phyloP scores from a whole-genome alignment of 2,888 invertebrate species.

The Megaustenia siamemsis region DNA sequence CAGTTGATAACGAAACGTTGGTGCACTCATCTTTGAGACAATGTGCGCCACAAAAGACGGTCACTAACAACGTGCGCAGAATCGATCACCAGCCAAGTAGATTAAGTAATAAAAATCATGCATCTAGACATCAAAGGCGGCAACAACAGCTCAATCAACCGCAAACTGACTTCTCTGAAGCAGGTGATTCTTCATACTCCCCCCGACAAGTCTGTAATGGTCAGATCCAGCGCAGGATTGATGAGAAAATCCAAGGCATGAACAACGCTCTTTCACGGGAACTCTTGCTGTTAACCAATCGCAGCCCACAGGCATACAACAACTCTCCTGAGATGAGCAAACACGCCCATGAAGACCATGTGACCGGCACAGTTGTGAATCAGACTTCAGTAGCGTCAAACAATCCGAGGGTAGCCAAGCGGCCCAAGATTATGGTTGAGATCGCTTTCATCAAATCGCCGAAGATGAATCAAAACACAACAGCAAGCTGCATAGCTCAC shows the following conservation, averaged over 20 bases:
- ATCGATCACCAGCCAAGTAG: not conserved
- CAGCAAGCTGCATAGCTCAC: not conserved
- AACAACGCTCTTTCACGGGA: not conserved
- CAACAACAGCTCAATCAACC: too few relatives aligned
- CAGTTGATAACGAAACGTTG: too few relatives aligned
- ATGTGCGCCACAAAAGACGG: not conserved
- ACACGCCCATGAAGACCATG: not conserved
- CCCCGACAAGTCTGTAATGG: not conserved
- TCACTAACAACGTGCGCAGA: too few relatives aligned
- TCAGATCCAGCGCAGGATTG: not conserved
- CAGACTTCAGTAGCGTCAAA: not conserved
- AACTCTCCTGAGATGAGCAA: not conserved
- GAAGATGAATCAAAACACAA: not conserved
- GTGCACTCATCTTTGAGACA: too few relatives aligned
- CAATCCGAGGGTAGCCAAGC: not conserved
- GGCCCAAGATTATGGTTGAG: not conserved
- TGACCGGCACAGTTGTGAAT: too few relatives aligned
- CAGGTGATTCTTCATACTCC: not conserved
- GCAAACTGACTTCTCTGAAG: not conserved
- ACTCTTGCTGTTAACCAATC: not conserved
- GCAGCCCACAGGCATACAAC: not conserved
- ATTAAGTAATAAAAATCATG: not conserved
- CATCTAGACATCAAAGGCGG: not conserved
- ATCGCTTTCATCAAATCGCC: not conserved
- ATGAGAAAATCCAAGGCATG: not conserved